Percentiles rank a stretch among this genome's conserved stretches.
Evolutionary conservation across 2,888 invertebrate genomes (phyloP).

Genomic region (Oscheius sp.): DNA sequence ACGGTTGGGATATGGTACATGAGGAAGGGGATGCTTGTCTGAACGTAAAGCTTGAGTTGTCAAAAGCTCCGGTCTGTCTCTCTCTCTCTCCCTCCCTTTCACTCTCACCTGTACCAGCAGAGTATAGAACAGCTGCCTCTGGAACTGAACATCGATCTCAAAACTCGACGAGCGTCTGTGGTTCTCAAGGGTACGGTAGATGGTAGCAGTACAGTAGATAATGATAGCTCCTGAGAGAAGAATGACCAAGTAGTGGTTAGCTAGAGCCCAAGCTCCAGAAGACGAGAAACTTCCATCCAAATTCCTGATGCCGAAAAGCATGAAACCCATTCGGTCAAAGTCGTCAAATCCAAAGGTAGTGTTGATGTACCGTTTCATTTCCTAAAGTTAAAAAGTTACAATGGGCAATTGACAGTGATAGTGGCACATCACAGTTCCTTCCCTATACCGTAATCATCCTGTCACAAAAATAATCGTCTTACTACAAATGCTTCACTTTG

Average conservation of each 20-base stretch:
- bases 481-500: no score
- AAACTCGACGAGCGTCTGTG: not conserved
- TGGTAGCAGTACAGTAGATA: not conserved
- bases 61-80: not conserved
- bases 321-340: not conserved
- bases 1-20: conserved; percentile 3
- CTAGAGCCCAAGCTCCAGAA: not conserved
- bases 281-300: not conserved
- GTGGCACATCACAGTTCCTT: not conserved
- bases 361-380: not conserved
- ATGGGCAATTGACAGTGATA: not conserved
- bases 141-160: not conserved
- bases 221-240: not conserved
- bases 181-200: not conserved
- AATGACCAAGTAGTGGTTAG: not conserved
- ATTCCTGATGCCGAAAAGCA: not conserved
- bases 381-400: not conserved
- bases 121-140: conserved; percentile 10
- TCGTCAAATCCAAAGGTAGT: not conserved
- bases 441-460: not conserved
- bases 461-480: no score
- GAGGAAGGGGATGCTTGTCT: conserved; percentile 15
- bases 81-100: not conserved
- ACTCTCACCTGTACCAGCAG: conserved; percentile 11
- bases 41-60: not conserved